Conservation (phyloP, 1,140 invertebrate species). For the Araneus ventricosus region DNA sequence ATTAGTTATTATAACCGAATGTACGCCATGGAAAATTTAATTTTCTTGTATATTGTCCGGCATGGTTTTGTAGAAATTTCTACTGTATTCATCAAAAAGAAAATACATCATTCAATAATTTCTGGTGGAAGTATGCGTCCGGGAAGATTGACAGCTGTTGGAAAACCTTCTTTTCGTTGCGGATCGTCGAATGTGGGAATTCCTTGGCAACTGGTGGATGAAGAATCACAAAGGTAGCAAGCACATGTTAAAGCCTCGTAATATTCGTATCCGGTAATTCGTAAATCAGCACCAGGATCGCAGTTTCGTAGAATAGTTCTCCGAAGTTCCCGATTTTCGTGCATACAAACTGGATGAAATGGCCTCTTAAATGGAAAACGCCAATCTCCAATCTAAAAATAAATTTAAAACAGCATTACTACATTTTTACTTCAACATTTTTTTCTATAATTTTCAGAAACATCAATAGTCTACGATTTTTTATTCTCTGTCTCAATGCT, state of each 20-base stretch:
- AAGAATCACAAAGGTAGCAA: conserved; percentile 83
- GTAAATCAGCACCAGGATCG: conserved; percentile 83
- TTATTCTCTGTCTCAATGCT: neutral
- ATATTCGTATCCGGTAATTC: conserved; percentile 83
- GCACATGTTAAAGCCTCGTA: conserved; percentile 84
- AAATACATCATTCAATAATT: neutral
- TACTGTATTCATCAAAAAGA: neutral
- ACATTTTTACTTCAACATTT: neutral
- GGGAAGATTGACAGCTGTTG: neutral
- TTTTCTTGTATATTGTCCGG: neutral
- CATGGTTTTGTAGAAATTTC: neutral
- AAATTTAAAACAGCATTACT: conserved; percentile 51
- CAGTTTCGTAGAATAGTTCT: conserved; percentile 84
- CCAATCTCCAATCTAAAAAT: conserved; percentile 88
- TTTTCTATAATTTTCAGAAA: neutral
- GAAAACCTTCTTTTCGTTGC: neutral
- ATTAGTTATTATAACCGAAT: neutral
- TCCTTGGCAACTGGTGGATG: conserved; percentile 82
- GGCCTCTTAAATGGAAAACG: conserved; percentile 91
- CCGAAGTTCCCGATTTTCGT: conserved; percentile 83
- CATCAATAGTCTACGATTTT: neutral
- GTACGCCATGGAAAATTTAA: neutral
- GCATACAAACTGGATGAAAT: conserved; percentile 90
- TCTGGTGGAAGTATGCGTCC: neutral
- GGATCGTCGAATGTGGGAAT: conserved; percentile 74